Conservation (phyloP, 2,797 vertebrate species). For the Sebastes variabilis region DNA sequence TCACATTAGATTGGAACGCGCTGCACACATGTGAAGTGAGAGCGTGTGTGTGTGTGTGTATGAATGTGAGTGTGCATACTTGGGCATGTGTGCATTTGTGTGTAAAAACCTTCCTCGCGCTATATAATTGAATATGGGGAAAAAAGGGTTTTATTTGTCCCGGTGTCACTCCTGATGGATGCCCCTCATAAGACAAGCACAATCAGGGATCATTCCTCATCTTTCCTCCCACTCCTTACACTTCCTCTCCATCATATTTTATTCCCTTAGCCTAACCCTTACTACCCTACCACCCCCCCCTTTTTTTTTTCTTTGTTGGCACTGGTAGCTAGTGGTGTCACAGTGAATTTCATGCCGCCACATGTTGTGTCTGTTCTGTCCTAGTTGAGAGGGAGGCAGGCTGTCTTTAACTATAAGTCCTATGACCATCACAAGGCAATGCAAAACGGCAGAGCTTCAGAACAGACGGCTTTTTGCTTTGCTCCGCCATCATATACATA, state of each 20-base stretch:
- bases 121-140: constrained; percentile 74
- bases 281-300: background rate
- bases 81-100: constrained; percentile 23
- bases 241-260: constrained; percentile 69
- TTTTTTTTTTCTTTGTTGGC: constrained; percentile 27
- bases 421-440: constrained; percentile 18
- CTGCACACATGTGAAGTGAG: background rate
- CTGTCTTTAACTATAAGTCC: constrained; percentile 55
- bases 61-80: background rate
- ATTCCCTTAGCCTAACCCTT: constrained; percentile 52
- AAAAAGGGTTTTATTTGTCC: constrained; percentile 75
- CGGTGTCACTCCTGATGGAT: constrained; percentile 82
- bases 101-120: constrained; percentile 10
- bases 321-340: constrained; percentile 44
- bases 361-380: constrained; percentile 58
- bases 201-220: constrained; percentile 83
- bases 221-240: constrained; percentile 69
- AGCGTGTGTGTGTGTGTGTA: background rate
- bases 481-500: background rate
- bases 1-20: constrained; percentile 32
- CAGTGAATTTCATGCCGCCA: constrained; percentile 62
- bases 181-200: constrained; percentile 83
- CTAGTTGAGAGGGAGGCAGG: constrained; percentile 59
- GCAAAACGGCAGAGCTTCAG: constrained; percentile 16
- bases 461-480: constrained; percentile 1